Evolutionary conservation across 2,888 invertebrate genomes (phyloP), one percentile per base, ranked within the genome.

Genomic region (Macaria liturata): DNA sequence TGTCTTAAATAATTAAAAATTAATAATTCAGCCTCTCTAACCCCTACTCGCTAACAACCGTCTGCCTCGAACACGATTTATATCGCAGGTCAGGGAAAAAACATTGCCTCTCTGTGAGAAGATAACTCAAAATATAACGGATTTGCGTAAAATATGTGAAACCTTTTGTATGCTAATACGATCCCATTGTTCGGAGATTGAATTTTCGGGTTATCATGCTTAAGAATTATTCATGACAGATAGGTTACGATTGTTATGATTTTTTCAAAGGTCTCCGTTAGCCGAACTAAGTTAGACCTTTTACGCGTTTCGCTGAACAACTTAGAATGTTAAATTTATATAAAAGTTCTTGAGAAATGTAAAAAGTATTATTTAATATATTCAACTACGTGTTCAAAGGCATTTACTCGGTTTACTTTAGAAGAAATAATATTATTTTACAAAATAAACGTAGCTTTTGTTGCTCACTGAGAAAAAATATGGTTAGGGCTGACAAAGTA

Each of bases 91-190:
- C 86, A 84, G 80, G 72, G 67, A 72, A 77, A 83, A 78, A 85
- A 81, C 80, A 80, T 81, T 82, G 78, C 82, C 84, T 83, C 86
- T 86, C 84, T 85, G 81, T 78, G 75, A 80, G 80, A 79, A 86
- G 82, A 88, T 88, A 88, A 86, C 87, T 87, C 88, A 86, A 88
- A 88, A 87, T 88, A 87, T 86, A 87, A 86, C 86, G 87, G 88
- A 87, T 90, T 86, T 86, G 83, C 88, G 88, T 89, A 88, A 90
- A 88, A 91, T 91, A 90, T 91, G 86, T 89, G 90, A 88, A 89
- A 86, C 90, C 89, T 90, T 91, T 90, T 91, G 88, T 91, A 91
- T 91, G 91, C 86, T 91, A 91, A 91, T 91, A 88, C 81, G 84
- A 88, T 88, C 83, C 86, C 83, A 90, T 91, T 89, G 90, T 90